Conservation (phyloP, 2,888 invertebrate genomes). For the Microplitis deprimator region DNA sequence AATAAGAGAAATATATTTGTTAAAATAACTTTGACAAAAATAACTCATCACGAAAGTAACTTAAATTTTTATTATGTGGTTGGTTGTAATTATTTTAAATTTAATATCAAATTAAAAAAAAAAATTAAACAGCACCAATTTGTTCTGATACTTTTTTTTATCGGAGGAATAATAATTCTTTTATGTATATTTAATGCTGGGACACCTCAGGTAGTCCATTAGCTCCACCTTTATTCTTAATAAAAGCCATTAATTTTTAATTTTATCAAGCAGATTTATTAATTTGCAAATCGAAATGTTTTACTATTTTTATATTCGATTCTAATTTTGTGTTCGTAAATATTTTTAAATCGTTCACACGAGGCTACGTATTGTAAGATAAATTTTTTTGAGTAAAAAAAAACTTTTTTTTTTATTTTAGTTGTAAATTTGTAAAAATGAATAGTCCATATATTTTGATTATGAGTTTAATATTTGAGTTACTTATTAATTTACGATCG, state of each 20-base stretch:
- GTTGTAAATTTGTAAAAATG: constrained; percentile 1
- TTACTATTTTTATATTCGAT: background rate
- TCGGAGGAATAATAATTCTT: constrained; percentile 22
- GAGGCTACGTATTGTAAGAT: constrained; percentile 14
- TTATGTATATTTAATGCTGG: constrained; percentile 24
- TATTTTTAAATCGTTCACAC: constrained; percentile 4
- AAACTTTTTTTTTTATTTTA: background rate
- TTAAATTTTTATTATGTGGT: no score
- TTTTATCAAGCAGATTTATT: constrained; percentile 3
- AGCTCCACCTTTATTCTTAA: constrained; percentile 20
- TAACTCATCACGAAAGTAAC: no score
- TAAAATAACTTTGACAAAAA: no score
- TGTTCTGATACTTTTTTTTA: constrained; percentile 21
- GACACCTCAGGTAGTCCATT: constrained; percentile 32
- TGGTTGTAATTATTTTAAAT: background rate
- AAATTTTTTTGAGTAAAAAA: background rate
- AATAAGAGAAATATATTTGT: background rate
- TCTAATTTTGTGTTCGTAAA: background rate
- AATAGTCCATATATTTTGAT: background rate
- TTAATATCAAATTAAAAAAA: constrained; percentile 16
- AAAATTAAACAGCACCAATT: constrained; percentile 32
- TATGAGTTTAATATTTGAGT: background rate
- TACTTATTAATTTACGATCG: constrained; percentile 25
- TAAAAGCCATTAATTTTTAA: constrained; percentile 1
- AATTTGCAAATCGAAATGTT: background rate